Base-by-base conservation (phyloP, 2,888 invertebrate species). In the Lydus trimaculatus region DNA sequence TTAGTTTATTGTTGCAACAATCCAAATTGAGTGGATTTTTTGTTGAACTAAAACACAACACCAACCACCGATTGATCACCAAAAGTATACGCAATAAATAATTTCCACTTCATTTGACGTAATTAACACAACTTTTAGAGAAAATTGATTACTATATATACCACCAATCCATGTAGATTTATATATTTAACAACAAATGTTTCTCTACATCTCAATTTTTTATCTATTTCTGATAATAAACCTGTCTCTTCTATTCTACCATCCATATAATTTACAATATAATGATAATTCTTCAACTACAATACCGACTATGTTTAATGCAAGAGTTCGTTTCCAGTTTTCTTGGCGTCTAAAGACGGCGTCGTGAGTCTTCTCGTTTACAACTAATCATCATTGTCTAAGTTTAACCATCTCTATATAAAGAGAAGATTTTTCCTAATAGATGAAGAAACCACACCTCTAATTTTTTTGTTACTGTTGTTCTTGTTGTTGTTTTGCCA, bases 221-320 rank as follows among this genome's bases (percentile, higher is more conserved):
- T 43, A 7, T 43, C 17, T 43, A 43, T 43, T 43, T 43, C 5
- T 43, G 43, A 43, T 43, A 17, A 43, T 43, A 43, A 43, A 43
- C 43, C 43, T 43, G 43, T 43, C 43, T 17, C n/a, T n/a, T 6
- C 36, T 31, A 43, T 43, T 43, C 43, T 8, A 5, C 43, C 17
- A 43, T 17, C 8, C 7, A 17, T 17, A 43, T 43, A 43, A 43
- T 43, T 43, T 43, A 43, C 43, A 43, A 17, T 17, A 43, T 43
- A 43, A 43, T 43, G 43, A 43, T 43, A 43, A 43, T 43, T 43
- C 43, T n/a, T 43, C 43, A 13, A 43, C 11, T n/a, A 43, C 17
- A 43, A n/a, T 17, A 43, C n/a, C 43, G 43, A 43, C 43, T 43
- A 43, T 43, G 43, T 43, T 43, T 43, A 43, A 43, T 43, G 43